A percentile compares a stretch with the other conserved stretches of the same genome.
These are phyloP conservation scores for Amblyopsis hoosieri DNA, from an alignment of 2,797 vertebrate genomes.

Conservation along the genomic window DNA sequence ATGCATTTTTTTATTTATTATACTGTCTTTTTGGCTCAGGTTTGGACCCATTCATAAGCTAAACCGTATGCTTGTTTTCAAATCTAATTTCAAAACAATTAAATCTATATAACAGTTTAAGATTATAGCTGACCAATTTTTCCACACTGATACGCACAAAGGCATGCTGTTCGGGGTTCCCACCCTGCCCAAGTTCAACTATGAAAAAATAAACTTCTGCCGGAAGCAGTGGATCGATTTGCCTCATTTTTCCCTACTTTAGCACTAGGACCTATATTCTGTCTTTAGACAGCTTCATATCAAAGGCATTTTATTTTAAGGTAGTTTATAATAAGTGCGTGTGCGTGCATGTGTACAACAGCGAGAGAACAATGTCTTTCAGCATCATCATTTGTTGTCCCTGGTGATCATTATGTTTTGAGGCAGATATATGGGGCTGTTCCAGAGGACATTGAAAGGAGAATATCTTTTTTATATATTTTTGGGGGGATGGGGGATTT, in stretches of 20 bases:
- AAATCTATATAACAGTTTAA: no score
- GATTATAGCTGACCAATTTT: no score
- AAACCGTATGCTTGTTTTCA: no score
- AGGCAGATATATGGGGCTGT: slow-evolving; percentile 59
- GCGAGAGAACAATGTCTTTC: slow-evolving; percentile 46
- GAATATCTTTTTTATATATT: slow-evolving; percentile 21
- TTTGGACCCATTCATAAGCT: no score
- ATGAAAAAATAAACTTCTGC: slow-evolving; percentile 32
- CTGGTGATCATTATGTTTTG: slow-evolving; percentile 59
- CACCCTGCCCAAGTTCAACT: slow-evolving; percentile 14
- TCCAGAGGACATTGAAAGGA: slow-evolving; percentile 62
- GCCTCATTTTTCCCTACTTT: slow-evolving; percentile 10
- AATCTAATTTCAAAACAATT: no score
- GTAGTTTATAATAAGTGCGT: slow-evolving; percentile 5
- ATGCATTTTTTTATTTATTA: no score
- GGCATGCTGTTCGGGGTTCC: no score
- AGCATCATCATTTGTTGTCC: slow-evolving; percentile 54
- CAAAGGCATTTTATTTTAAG: slow-evolving; percentile 8
- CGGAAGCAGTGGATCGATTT: slow-evolving; percentile 40
- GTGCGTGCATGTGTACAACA: slow-evolving; percentile 22
- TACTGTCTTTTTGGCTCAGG: no score
- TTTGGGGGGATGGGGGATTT: slow-evolving; percentile 1
- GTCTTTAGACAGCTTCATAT: slow-evolving; percentile 22
- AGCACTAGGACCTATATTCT: neutral
- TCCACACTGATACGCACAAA: no score